These are phyloP conservation scores for Setophaga coronata DNA, from an alignment of 2,113 vertebrate species.

Conservation along the genomic window DNA sequence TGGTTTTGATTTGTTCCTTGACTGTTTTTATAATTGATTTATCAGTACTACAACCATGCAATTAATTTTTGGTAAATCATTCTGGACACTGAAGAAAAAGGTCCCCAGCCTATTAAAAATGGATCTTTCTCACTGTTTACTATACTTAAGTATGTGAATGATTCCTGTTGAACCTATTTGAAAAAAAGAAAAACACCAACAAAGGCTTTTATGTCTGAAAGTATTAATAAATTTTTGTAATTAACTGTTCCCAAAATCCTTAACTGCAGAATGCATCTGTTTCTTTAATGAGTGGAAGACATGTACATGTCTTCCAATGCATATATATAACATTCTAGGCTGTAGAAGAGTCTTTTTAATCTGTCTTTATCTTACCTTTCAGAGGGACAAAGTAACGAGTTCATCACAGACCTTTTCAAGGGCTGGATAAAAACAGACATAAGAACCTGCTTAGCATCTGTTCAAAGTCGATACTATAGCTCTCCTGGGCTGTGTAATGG, in stretches of 20 bases:
- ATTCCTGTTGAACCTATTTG: not conserved
- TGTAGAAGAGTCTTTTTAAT: not conserved
- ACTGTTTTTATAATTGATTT: conserved; percentile 27
- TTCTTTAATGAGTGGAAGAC: not conserved
- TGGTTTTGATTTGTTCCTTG: not conserved
- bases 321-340: not conserved
- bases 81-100: not conserved
- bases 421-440: not conserved
- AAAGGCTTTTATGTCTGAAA: not conserved
- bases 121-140: not conserved
- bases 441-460: not conserved
- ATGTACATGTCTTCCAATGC: not conserved
- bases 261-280: not conserved
- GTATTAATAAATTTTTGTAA: not conserved
- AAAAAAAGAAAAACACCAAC: not conserved
- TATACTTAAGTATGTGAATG: not conserved
- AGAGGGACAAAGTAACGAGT: not conserved
- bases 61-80: not conserved
- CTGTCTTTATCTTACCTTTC: not conserved
- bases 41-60: not conserved
- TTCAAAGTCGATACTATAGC: not conserved
- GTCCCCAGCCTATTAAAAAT: not conserved
- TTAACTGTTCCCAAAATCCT: not conserved
- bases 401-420: not conserved
- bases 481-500: not conserved